Evolutionary conservation across 92 coral and sea anemone genomes (phyloP).

Genomic region (Umimayanthus chanpuru): DNA sequence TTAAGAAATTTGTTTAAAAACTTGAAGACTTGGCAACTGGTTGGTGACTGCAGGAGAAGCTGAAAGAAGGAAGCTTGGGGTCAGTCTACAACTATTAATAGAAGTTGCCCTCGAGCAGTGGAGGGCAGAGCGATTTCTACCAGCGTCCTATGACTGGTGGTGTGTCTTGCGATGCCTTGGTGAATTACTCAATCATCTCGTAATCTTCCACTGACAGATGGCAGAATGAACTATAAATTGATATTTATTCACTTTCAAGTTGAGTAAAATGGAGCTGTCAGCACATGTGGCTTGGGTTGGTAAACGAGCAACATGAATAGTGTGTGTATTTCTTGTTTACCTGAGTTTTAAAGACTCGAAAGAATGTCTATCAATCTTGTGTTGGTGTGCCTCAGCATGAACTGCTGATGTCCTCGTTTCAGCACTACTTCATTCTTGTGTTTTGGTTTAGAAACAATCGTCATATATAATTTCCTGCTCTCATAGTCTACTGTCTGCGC

Average conservation of each 20-base stretch:
- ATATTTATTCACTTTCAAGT: slow-evolving; percentile 3
- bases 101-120: slow-evolving; percentile 20
- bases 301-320: background rate
- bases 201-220: slow-evolving; percentile 27
- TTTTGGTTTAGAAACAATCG: slow-evolving; percentile 7
- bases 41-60: background rate
- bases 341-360: background rate
- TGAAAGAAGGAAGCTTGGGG: slow-evolving; percentile 3
- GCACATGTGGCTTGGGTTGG: background rate
- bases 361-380: background rate
- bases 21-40: slow-evolving; percentile 1
- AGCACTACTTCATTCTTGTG: background rate
- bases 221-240: slow-evolving; percentile 16
- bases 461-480: slow-evolving; percentile 21
- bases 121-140: slow-evolving; percentile 3
- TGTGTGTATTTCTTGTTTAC: background rate
- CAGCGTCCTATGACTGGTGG: background rate
- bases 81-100: slow-evolving; percentile 4
- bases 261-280: slow-evolving; percentile 8
- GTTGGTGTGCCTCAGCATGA: background rate
- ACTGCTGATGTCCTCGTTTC: background rate
- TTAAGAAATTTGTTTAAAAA: background rate
- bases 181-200: slow-evolving; percentile 19
- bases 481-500: background rate
- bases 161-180: slow-evolving; percentile 2